A percentile compares a stretch with the other conserved stretches of the same genome.
These are phyloP conservation scores for Athene noctua DNA, from an alignment of 2,113 vertebrate genomes.

Conservation along the genomic window DNA sequence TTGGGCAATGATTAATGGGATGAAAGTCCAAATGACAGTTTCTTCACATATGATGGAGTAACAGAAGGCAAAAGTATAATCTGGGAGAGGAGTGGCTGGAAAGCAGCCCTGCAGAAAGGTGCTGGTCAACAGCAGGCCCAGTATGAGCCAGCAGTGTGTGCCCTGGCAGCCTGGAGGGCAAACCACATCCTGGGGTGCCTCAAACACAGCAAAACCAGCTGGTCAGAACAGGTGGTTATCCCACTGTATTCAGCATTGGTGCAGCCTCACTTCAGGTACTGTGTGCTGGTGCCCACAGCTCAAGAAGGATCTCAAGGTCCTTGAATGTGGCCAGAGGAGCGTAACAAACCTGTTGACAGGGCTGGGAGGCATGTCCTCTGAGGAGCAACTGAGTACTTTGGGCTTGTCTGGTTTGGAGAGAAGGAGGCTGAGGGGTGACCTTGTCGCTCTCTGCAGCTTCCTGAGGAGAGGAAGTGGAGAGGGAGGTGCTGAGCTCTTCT, in stretches of 20 bases:
- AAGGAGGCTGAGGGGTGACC: neutral
- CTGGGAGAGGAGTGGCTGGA: neutral
- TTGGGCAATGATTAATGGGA: neutral
- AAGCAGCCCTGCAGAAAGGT: neutral
- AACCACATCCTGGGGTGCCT: neutral
- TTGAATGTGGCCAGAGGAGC: accelerated
- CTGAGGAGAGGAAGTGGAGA: neutral
- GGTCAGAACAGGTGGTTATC: neutral
- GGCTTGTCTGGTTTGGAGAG: neutral
- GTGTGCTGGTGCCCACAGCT: neutral
- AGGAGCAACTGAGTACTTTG: neutral
- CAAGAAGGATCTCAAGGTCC: neutral
- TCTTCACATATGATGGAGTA: neutral
- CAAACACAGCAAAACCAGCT: neutral
- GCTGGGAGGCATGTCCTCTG: neutral
- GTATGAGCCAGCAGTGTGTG: neutral
- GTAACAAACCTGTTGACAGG: neutral
- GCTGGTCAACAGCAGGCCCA: neutral
- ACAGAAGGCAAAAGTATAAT: neutral
- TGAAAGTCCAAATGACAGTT: neutral
- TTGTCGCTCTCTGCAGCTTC: neutral
- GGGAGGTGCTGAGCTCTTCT: neutral
- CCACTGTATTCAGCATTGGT: neutral
- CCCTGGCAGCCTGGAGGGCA: neutral
- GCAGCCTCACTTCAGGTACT: neutral